Evolutionary conservation across 92 coral and sea anemone genomes (phyloP).

Genomic region (Phenganax subtilis): DNA sequence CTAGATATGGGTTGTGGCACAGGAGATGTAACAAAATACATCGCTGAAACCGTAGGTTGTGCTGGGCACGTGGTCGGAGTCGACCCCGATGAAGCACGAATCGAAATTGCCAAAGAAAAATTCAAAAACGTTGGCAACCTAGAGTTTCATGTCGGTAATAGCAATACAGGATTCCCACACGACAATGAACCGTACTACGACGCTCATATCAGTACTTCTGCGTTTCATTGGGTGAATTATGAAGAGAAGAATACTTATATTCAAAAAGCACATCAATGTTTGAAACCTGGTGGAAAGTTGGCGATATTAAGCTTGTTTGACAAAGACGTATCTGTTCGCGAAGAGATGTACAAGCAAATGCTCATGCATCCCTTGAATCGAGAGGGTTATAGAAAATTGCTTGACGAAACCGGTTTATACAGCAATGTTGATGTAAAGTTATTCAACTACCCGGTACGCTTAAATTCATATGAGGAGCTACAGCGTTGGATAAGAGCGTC

Average conservation of each 20-base stretch:
- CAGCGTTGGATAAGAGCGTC: background rate
- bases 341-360: no score
- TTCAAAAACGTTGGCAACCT: background rate
- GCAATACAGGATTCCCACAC: background rate
- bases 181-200: background rate
- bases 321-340: background rate
- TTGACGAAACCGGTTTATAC: background rate
- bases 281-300: background rate
- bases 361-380: background rate
- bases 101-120: background rate
- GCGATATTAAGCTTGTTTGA: background rate
- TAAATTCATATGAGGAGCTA: background rate
- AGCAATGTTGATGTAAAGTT: background rate
- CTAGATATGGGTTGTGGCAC: constrained; percentile 27
- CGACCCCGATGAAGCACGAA: no score
- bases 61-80: no score
- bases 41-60: no score
- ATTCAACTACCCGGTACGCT: background rate
- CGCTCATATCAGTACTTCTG: background rate
- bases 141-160: background rate
- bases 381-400: background rate
- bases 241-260: background rate
- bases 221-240: background rate
- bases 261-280: background rate
- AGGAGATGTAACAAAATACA: background rate